Evolutionary conservation across 2,888 invertebrate genomes (phyloP), one percentile per base, ranked within the genome.

Genomic region (Caenorhabditis sp.): DNA sequence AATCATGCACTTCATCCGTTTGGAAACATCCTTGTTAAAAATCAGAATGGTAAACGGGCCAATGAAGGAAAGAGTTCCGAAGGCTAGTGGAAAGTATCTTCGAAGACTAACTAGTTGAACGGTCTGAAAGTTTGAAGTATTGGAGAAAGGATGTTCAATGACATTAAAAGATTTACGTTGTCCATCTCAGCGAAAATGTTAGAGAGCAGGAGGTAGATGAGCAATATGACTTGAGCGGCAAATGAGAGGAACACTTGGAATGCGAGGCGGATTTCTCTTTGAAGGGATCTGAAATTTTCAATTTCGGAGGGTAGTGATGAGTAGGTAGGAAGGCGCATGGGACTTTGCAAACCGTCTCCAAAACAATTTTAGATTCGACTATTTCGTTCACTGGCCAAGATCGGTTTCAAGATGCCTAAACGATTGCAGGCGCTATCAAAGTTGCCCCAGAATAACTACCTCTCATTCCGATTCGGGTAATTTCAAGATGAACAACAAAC

Each of bases 231-330:
- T 35, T 66, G 66, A 22, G 51, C 66, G 28, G 19, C 24, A 24
- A 68, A 68, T 0, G 24, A 68, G 2, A 68, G 38, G 19, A 24
- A 54, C 1, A 68, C 68, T 68, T 68, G 68, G 35, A 68, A 54
- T 35, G 51, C 68, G 1, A 68, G 49, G 38, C 68, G 68, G 26
- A 68, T n/a, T 68, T 68, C 68, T 54, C 68, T n/a, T 38, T 54
- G 31, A n/a, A 68, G 8, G 0, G 68, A 68, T 41, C 68, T 68
- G 68, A 68, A 44, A 19, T 22, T 54, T 38, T 10, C 54, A 26
- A 10, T 19, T 19, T 26, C 1, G 7, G 4, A 31, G 4, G 7
- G 31, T 31, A 6, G 31, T 31, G 4, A 31, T 31, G 7, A 31
- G 31, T 6, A 31, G 7, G 7, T 31, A 6, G 4, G 7, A 6